phyloP scores from a whole-genome alignment of 2,113 vertebrate genomes.

The Galemys pyrenaicus region DNA sequence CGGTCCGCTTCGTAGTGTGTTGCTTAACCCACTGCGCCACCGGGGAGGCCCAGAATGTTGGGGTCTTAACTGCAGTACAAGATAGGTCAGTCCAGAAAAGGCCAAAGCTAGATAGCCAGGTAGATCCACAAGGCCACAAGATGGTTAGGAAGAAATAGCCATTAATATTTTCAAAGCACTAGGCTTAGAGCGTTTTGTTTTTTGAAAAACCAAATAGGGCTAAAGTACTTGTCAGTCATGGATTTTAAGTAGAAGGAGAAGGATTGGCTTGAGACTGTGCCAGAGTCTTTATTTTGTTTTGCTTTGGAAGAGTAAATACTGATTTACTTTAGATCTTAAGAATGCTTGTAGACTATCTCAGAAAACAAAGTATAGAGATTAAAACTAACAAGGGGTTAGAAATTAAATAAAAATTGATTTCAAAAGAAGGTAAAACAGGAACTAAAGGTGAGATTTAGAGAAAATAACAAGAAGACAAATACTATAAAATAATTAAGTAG shows the following conservation, averaged over 20 bases:
- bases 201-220: background rate
- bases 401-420: background rate
- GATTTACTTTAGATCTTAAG: background rate
- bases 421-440: background rate
- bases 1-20: too few species aligned
- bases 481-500: slow-evolving; percentile 8
- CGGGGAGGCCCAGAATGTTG: too few species aligned
- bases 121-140: background rate
- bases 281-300: background rate
- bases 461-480: background rate
- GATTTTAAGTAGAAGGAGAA: background rate
- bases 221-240: background rate
- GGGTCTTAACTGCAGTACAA: background rate
- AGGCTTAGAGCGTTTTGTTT: background rate
- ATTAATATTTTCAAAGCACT: background rate
- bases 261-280: background rate
- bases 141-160: background rate
- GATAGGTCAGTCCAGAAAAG: background rate
- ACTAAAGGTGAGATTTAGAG: background rate
- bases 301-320: background rate
- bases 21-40: too few species aligned
- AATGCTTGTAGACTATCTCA: background rate
- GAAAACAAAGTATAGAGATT: background rate
- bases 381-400: background rate
- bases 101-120: background rate